Evolutionary conservation across 2,888 invertebrate genomes (phyloP).

Genomic region (Apeira syringaria): DNA sequence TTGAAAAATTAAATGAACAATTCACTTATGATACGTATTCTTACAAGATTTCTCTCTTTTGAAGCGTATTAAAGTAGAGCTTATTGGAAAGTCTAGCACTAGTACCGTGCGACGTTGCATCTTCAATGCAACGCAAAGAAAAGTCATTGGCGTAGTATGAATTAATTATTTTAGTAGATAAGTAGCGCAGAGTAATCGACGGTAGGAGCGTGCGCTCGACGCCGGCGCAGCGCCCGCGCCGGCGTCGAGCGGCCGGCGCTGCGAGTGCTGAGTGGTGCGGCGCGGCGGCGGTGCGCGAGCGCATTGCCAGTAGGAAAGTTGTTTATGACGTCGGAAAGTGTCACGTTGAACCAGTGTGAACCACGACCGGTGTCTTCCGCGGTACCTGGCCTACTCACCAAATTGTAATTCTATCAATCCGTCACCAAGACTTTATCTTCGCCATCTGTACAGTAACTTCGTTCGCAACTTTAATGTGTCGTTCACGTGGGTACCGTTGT

Average conservation of each 20-base stretch:
- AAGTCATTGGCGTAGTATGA: constrained; percentile 58
- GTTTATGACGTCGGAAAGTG: constrained; percentile 81
- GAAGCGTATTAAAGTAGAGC: constrained; percentile 37
- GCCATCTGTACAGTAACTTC: constrained; percentile 58
- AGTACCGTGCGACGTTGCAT: constrained; percentile 29
- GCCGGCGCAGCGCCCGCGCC: constrained; percentile 46
- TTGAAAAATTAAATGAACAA: no score
- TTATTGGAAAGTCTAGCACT: constrained; percentile 38
- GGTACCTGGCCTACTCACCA: constrained; percentile 78
- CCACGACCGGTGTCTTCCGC: constrained; percentile 73
- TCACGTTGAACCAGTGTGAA: constrained; percentile 83
- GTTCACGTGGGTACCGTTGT: constrained; percentile 56
- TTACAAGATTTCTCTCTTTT: constrained; percentile 34
- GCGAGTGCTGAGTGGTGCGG: constrained; percentile 21
- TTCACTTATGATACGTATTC: constrained; percentile 16
- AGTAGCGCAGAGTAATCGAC: constrained; percentile 65
- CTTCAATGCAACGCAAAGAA: constrained; percentile 55
- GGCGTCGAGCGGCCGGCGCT: constrained; percentile 24
- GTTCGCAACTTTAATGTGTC: constrained; percentile 49
- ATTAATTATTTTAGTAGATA: constrained; percentile 66
- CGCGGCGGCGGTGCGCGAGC: constrained; percentile 53
- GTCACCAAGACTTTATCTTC: constrained; percentile 74
- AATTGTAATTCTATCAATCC: constrained; percentile 81
- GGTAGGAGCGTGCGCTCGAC: constrained; percentile 49
- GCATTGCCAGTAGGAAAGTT: constrained; percentile 83